Conservation (phyloP, 2,888 invertebrate species). For the Philhelius pedissequus region DNA sequence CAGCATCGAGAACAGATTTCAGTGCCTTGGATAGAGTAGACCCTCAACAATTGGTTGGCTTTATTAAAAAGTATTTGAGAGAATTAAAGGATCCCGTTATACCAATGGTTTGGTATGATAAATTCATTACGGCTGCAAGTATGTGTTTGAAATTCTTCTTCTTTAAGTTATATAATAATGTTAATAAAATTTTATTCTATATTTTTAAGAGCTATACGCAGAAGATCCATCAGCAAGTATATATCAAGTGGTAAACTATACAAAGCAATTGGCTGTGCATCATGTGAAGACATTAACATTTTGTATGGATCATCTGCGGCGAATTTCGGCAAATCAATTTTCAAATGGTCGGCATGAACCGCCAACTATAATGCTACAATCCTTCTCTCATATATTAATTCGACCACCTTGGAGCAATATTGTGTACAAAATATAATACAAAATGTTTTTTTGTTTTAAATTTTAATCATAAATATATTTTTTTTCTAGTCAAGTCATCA, state of each 20-base stretch:
- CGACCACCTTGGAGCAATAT: conserved; percentile 88
- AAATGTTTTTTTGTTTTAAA: neutral
- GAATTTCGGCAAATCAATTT: conserved; percentile 85
- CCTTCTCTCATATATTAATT: conserved; percentile 86
- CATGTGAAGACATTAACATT: conserved; percentile 83
- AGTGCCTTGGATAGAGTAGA: conserved; percentile 46
- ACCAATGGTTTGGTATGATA: conserved; percentile 86
- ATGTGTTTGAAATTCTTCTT: conserved; percentile 6
- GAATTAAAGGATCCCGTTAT: conserved; percentile 88
- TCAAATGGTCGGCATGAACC: conserved; percentile 83
- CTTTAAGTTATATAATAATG: neutral
- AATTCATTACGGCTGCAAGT: conserved; percentile 82
- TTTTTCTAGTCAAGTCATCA: conserved; percentile 83
- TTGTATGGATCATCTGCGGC: conserved; percentile 85
- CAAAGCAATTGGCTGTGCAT: conserved; percentile 83
- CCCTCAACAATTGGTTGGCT: conserved; percentile 75
- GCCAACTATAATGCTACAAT: conserved; percentile 84
- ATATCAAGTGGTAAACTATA: conserved; percentile 79
- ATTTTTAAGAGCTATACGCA: conserved; percentile 51
- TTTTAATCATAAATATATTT: neutral
- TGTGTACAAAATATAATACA: conserved; percentile 80
- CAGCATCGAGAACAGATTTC: neutral
- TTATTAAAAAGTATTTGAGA: conserved; percentile 85
- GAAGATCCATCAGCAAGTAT: conserved; percentile 80
- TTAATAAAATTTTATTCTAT: conserved; percentile 30